These are phyloP conservation scores for Melanostigma gelatinosum DNA, from an alignment of 2,113 vertebrate species.

Conservation along the genomic window DNA sequence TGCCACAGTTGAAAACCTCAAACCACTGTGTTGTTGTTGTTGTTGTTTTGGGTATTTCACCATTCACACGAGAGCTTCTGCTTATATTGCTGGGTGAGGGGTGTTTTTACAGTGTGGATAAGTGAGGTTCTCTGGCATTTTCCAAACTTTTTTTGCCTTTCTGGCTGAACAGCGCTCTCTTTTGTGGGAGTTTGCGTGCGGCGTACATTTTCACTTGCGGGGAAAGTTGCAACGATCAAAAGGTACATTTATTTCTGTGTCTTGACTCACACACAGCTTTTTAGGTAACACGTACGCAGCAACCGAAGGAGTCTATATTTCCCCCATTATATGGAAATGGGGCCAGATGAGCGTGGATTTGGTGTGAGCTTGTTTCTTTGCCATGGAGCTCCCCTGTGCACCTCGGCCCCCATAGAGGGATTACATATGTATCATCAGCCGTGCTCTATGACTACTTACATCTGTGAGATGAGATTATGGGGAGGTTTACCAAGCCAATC, in stretches of 20 bases:
- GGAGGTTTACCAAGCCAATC: slow-evolving; percentile 80
- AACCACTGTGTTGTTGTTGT: slow-evolving; percentile 70
- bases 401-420: slow-evolving; percentile 78
- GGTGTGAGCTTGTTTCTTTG: slow-evolving; percentile 70
- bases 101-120: slow-evolving; percentile 57
- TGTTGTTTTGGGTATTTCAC: slow-evolving; percentile 73
- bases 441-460: slow-evolving; percentile 85
- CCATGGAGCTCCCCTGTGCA: slow-evolving; percentile 69
- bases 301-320: slow-evolving; percentile 31
- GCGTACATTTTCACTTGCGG: slow-evolving; percentile 26
- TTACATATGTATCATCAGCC: slow-evolving; percentile 84
- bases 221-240: slow-evolving; percentile 56
- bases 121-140: slow-evolving; percentile 51
- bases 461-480: slow-evolving; percentile 85
- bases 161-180: background rate
- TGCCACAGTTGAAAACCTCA: slow-evolving; percentile 72
- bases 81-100: slow-evolving; percentile 62
- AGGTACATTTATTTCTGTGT: slow-evolving; percentile 57
- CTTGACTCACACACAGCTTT: slow-evolving; percentile 70
- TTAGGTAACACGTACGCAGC: slow-evolving; percentile 71
- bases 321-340: slow-evolving; percentile 54
- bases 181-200: slow-evolving; percentile 34
- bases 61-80: slow-evolving; percentile 68
- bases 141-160: slow-evolving; percentile 34
- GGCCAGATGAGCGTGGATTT: slow-evolving; percentile 74